Evolutionary conservation across 2,888 invertebrate genomes (phyloP), one percentile per base, ranked within the genome.

Genomic region (Coenonympha glycerion): DNA sequence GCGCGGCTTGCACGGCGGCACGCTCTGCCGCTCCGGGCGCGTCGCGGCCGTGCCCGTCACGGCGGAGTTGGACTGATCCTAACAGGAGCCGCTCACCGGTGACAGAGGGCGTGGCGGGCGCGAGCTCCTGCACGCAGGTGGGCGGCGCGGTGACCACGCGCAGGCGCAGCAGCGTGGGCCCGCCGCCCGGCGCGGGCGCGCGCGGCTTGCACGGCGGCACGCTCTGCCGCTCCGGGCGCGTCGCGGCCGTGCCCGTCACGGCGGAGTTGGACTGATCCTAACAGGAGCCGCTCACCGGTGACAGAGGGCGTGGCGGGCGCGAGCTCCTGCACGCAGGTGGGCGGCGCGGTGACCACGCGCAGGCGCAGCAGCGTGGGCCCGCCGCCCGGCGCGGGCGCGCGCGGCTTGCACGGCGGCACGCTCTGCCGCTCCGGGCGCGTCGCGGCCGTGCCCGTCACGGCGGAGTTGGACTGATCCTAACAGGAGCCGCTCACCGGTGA

Each of bases 341-440:
- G 87, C 1, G 90, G 90, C 1, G 90, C 90, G 1, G 91, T 90
- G 31, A 92, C 90, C 4, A 93, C 93, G 5, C 94, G 89, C 33
- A 94, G 79, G 0, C 94, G 87, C 0, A 93, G 93, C 63, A 93
- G 87, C 0, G 93, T 92, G 4, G 93, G 91, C 0, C 92, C 92
- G 0, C 90, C 90, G 75, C 78, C 84, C 0, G 76, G 77, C 0
- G 71, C 76, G 0, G 76, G 76, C 0, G 76, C 70, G 0, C 86
- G 47, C 0, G 79, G 76, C 60, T 81, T 79, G 71, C 84, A 79
- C 0, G 87, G 87, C 47, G 87, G 87, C 49, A 87, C 79, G 54
- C 85, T 85, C 68, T 87, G 87, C 0, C 87, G 39, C 63, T 87
- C 87, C 0, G n/a, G n/a, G n/a, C n/a, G n/a, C n/a, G n/a, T n/a